Evolutionary conservation across 2,888 invertebrate species (phyloP), one percentile per base, ranked within the genome.

Genomic region (Drosophila pseudotakahashii): DNA sequence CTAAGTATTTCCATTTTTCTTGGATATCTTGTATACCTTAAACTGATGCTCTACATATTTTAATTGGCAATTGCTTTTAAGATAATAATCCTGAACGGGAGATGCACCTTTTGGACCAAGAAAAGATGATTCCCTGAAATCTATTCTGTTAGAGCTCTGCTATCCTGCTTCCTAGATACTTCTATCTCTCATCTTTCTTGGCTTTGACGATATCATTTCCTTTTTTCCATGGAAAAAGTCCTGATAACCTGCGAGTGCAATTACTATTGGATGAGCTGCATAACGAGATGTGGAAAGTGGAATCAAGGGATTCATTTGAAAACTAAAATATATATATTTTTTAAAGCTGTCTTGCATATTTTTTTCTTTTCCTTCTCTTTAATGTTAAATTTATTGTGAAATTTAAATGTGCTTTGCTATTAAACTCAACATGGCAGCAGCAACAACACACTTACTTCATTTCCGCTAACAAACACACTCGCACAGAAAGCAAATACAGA

Each of bases 361-460:
- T 3, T 26, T 26, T 26, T 7, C 30, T 7, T 7, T 30, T 9
- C 10, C 14, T 5, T 45, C 14, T n/a, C 7, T 14, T 47, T 16
- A 36, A 60, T 30, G 23, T 37, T 10, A 16, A 44, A 16, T 14
- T 14, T 23, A 14, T 37, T 10, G 60, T 32, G 23, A 45, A 52
- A 26, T 52, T 52, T 32, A 66, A 37, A 14, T 23, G 37, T 42
- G 34, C 16, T 23, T 32, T 14, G 30, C 23, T 11, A 30, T 36
- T 41, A 36, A n/a, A 7, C 42, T 19, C 16, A 16, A 11, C 23
- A 7, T 37, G 37, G 26, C 34, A 34, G 30, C 37, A 44, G 11
- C 36, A 48, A 41, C 41, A 42, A 44, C 39, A 60, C 59, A 55
- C 59, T 73, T 67, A 47, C 42, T 52, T 67, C 51, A 73, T 73